These are phyloP conservation scores for Mesorhabditis spiculigera DNA, from an alignment of 2,888 invertebrate genomes.

Conservation along the genomic window DNA sequence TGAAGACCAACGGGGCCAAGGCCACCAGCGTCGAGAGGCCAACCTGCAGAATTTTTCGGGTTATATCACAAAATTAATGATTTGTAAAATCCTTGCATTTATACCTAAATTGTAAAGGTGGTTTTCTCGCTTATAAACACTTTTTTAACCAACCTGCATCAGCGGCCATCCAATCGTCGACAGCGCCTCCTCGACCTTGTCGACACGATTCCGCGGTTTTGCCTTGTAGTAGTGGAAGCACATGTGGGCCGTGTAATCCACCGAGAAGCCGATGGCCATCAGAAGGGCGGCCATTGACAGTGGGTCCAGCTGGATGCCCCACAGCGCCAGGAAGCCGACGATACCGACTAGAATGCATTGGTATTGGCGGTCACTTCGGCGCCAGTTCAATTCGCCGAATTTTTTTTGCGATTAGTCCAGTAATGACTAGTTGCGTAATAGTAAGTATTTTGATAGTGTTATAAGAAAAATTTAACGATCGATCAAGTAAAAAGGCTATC, in stretches of 20 bases:
- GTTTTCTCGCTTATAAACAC: not conserved
- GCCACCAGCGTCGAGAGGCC: slow-evolving; percentile 53
- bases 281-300: slow-evolving; percentile 45
- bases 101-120: not conserved
- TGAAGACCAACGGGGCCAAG: slow-evolving; percentile 46
- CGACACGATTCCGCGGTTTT: slow-evolving; percentile 32
- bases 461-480: no score
- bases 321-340: slow-evolving; percentile 17
- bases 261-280: slow-evolving; percentile 55
- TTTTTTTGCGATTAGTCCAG: no score
- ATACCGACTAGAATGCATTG: not conserved
- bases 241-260: slow-evolving; percentile 51
- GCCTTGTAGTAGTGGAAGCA: slow-evolving; percentile 51
- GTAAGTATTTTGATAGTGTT: no score
- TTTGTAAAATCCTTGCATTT: not conserved
- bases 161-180: slow-evolving; percentile 50
- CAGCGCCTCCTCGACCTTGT: slow-evolving; percentile 41
- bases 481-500: no score
- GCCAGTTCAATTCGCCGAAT: no score
- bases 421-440: no score
- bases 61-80: not conserved
- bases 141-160: slow-evolving; percentile 23
- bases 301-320: slow-evolving; percentile 42
- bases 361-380: no score
- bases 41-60: slow-evolving; percentile 21